Evolutionary conservation across 2,113 vertebrate genomes (phyloP), one percentile per base, ranked within the genome.

Genomic region (Syrmaticus mikado): DNA sequence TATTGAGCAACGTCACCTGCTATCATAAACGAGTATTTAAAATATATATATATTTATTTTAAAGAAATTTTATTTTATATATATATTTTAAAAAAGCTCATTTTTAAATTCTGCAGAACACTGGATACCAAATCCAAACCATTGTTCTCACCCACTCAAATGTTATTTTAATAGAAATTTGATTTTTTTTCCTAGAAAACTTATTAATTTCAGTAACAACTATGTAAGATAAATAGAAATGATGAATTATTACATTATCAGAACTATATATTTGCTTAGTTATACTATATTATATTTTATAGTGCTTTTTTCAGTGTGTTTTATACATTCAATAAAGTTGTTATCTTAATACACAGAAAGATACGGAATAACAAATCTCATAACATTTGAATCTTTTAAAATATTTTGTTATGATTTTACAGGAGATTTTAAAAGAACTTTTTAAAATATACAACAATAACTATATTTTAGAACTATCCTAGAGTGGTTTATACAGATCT

Each of bases 231-330:
- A 68, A 2, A 5, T 52, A 2, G 6, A 79, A 84, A 65, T 34
- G 0, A 38, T 45, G 74, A 18, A 25, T 48, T 58, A 76, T 76
- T 64, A 7, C 8, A 72, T 2, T 25, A 58, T 5, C 2, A 32
- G n/a, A 71, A 40, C 4, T 17, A 0, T 13, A 16, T 3, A 24
- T 64, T 72, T 82, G 3, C 13, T 64, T 72, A 38, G 6, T 11
- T 11, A 2, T 58, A 28, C 13, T 4, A 62, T 85, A 80, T 21
- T 27, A 8, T 21, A 20, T 22, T 40, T n/a, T 1, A 16, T 45
- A 13, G 1, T 45, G 1, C 0, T 15, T 74, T 50, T 34, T 6
- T 18, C 78, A 6, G 50, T 40, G 2, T 30, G 30, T 61, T 5
- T 82, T 19, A 36, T 36, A 19, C 11, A 22, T n/a, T 21, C 1